Evolutionary conservation across 2,797 vertebrate genomes (phyloP), one percentile per base, ranked within the genome.

Genomic region (Coranthus polyacanthus): DNA sequence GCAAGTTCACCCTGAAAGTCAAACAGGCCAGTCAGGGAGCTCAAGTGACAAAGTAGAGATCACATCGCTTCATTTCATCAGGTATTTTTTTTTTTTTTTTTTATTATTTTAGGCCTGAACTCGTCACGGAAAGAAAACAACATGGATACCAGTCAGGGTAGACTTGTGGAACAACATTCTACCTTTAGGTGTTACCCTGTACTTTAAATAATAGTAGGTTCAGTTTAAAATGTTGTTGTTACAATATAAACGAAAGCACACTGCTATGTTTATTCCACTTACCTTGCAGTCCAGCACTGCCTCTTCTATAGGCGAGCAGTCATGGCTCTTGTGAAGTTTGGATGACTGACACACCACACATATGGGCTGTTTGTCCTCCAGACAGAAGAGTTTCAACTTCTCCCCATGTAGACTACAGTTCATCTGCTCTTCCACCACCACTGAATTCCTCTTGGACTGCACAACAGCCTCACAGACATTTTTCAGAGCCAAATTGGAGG

Each of bases 291-390:
- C 91, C 29, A 82, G 50, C n/a, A 85, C 66, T 4, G 92, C 92
- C 82, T 93, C 92, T 6, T 91, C 90, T 11, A 85, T 26, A 0
- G 92, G 92, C 4, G 70, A 84, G 67, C 92, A 93, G 4, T 90
- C 72, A 0, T 94, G 94, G 58, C 29, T 65, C 64, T 91, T 92
- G 85, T 94, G 94, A 24, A 81, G 79, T 81, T 88, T 93, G 5
- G 93, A 94, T 0, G 72, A 61, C 49, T 92, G 93, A 59, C 94
- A 94, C 69, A 92, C 92, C 44, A 92, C 87, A 24, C 93, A 94
- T 60, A 94, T 92, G 6, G 91, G 90, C 79, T 92, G 79, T 44
- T 88, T 90, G 70, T 94, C 93, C 12, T 78, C 80, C 65, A 89
- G 32, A 45, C 94, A 94, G 81, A 94, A 94, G n/a, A 94, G 90